A percentile compares a stretch with the other conserved stretches of the same genome.
Conservation (phyloP, 2,797 vertebrate genomes). For the Cebuella pygmaea region DNA sequence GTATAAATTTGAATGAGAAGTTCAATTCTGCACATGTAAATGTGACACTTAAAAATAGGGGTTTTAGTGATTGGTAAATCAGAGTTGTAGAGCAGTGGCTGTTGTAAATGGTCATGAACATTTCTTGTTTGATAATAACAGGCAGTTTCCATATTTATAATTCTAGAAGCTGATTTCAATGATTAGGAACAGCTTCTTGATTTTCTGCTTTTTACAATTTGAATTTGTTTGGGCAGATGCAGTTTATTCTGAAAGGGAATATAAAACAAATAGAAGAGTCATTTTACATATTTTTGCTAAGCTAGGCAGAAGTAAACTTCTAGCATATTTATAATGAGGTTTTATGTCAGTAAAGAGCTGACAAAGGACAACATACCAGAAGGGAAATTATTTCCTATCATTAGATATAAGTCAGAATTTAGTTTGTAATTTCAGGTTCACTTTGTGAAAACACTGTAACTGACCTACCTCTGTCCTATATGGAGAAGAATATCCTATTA, state of each 20-base stretch:
- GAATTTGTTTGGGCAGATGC: constrained; percentile 51
- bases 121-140: constrained; percentile 25
- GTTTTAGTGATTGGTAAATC: constrained; percentile 70
- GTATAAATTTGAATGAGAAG: constrained; percentile 35
- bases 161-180: constrained; percentile 40
- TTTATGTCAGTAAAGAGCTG: constrained; percentile 48
- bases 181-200: neutral
- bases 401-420: constrained; percentile 22
- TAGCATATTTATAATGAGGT: neutral
- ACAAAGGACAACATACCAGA: constrained; percentile 5
- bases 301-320: constrained; percentile 19
- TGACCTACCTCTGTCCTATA: neutral
- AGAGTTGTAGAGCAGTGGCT: constrained; percentile 23
- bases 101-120: constrained; percentile 44
- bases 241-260: constrained; percentile 9
- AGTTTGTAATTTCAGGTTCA: constrained; percentile 19
- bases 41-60: constrained; percentile 43
- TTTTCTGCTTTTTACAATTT: constrained; percentile 58
- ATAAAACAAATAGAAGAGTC: constrained; percentile 34
- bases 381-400: constrained; percentile 43
- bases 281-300: constrained; percentile 43
- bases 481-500: neutral
- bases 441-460: constrained; percentile 37
- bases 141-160: constrained; percentile 41
- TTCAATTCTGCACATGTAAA: constrained; percentile 25